Percentiles rank a stretch among this genome's conserved stretches.
These are phyloP conservation scores for Temnothorax unifasciatus DNA, from an alignment of 2,888 invertebrate genomes.

Conservation along the genomic window DNA sequence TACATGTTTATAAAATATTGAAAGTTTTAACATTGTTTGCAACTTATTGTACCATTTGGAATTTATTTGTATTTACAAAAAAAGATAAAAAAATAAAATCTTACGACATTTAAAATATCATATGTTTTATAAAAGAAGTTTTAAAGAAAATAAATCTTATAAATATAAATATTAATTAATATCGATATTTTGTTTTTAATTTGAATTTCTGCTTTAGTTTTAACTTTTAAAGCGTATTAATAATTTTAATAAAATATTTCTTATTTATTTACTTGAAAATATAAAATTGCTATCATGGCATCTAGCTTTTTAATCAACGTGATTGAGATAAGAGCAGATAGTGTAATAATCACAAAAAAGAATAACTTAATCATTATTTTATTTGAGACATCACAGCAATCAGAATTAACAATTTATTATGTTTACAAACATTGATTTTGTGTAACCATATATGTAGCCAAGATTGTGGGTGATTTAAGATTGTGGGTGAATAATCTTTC, in stretches of 20 bases:
- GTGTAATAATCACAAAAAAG: not conserved
- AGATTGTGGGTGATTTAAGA: not conserved
- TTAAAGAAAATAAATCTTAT: not conserved
- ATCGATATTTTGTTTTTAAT: not conserved
- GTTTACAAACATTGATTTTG: conserved; percentile 7
- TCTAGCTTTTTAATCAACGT: not conserved
- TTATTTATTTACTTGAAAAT: not conserved
- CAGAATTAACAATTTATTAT: conserved; percentile 19
- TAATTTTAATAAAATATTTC: not conserved
- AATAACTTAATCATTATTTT: not conserved
- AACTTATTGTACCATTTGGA: not conserved
- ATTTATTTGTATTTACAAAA: not conserved
- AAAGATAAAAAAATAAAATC: not conserved
- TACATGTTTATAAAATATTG: not conserved
- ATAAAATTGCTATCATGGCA: not conserved
- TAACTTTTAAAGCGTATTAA: not conserved
- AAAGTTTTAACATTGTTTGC: not conserved
- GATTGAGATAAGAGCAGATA: not conserved
- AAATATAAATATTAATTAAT: not conserved
- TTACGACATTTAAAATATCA: not conserved
- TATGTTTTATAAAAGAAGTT: too few relatives aligned
- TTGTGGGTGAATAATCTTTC: conserved; percentile 25
- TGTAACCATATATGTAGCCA: not conserved
- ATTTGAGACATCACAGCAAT: not conserved
- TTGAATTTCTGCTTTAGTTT: not conserved